Percentiles rank a stretch among this genome's conserved stretches.
Conservation (phyloP, 2,888 invertebrate species). For the Drosophila sordidula region DNA sequence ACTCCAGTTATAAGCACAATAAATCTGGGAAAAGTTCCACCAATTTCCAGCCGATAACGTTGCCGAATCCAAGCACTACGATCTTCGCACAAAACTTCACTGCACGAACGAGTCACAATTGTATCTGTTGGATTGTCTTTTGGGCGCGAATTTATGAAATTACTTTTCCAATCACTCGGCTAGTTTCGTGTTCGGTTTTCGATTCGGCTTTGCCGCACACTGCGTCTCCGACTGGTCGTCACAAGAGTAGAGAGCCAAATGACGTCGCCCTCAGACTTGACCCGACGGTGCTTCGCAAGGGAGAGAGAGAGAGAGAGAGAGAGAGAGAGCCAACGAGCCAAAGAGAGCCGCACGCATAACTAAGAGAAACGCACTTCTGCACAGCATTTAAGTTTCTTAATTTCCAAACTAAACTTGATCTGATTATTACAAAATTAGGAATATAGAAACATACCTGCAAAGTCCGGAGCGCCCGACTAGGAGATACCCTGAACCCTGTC, state of each 20-base stretch:
- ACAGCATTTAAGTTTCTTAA: not conserved
- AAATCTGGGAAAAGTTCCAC: constrained; percentile 17
- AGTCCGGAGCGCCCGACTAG: too few relatives aligned
- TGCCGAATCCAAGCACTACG: constrained; percentile 19
- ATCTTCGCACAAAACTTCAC: constrained; percentile 47
- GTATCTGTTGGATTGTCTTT: constrained; percentile 22
- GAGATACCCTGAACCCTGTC: too few relatives aligned
- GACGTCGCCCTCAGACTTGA: constrained; percentile 25
- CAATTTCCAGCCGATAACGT: constrained; percentile 38
- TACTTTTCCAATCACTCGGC: constrained; percentile 33
- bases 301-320: not conserved
- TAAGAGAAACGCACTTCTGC: constrained; percentile 3
- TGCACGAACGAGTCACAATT: constrained; percentile 36
- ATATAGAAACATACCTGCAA: too few relatives aligned
- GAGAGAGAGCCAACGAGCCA: not conserved
- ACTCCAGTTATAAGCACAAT: constrained; percentile 13
- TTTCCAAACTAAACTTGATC: too few relatives aligned
- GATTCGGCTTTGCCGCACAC: constrained; percentile 22
- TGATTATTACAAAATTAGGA: too few relatives aligned
- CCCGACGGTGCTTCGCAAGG: not conserved
- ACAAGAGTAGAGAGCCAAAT: constrained; percentile 54
- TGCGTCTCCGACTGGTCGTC: constrained; percentile 40
- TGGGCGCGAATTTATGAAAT: constrained; percentile 54
- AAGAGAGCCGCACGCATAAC: constrained; percentile 5
- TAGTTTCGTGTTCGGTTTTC: constrained; percentile 19